These are phyloP conservation scores for Antheraea pernyi DNA, from an alignment of 1,140 invertebrate species.

Conservation along the genomic window DNA sequence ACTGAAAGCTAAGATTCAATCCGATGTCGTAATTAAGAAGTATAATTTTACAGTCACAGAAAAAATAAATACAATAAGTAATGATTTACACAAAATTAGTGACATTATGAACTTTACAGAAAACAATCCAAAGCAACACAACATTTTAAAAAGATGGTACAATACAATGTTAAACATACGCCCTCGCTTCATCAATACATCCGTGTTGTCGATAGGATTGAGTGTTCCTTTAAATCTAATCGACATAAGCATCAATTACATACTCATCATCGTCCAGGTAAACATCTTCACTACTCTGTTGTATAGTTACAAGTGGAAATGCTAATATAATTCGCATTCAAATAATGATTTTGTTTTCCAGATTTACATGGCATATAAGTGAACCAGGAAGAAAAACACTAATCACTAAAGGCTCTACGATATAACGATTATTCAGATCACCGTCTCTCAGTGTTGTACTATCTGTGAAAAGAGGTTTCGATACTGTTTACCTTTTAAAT, in stretches of 20 bases:
- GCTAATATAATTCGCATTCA: background rate
- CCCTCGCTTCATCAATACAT: slow-evolving; percentile 31
- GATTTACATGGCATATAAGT: slow-evolving; percentile 30
- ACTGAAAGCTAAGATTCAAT: no score
- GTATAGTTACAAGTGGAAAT: no score
- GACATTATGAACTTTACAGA: background rate
- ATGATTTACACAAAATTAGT: no score
- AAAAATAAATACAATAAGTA: no score
- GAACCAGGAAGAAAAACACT: background rate
- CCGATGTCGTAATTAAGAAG: no score
- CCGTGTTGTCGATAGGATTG: slow-evolving; percentile 33
- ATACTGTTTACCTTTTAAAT: no score
- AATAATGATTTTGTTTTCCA: slow-evolving; percentile 17
- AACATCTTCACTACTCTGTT: background rate
- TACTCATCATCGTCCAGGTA: slow-evolving; percentile 57
- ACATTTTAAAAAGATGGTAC: slow-evolving; percentile 28
- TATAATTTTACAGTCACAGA: no score
- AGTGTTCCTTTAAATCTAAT: slow-evolving; percentile 34
- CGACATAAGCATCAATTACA: slow-evolving; percentile 44
- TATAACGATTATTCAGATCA: no score
- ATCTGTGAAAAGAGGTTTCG: no score
- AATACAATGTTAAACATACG: slow-evolving; percentile 17
- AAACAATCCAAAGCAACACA: slow-evolving; percentile 4
- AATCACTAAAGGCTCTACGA: no score
- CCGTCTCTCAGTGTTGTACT: no score